Evolutionary conservation across 2,113 vertebrate genomes (phyloP).

Genomic region (Gorsachius goisagi): DNA sequence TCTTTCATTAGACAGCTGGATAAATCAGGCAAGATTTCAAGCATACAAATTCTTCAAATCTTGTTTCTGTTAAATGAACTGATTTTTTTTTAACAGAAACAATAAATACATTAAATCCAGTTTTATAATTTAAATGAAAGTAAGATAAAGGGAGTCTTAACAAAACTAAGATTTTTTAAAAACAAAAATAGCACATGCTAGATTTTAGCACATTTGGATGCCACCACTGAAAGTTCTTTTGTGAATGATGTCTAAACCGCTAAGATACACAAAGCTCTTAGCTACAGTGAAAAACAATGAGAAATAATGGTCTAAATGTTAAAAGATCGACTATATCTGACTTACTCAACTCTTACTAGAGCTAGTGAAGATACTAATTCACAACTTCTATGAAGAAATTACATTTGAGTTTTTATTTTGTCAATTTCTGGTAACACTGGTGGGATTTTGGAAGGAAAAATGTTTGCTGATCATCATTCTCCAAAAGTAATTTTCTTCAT

Average conservation of each 20-base stretch:
- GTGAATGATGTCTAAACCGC: not conserved
- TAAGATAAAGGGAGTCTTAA: not conserved
- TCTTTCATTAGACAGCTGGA: not conserved
- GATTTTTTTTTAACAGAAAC: not conserved
- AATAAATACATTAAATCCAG: not conserved
- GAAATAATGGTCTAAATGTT: not conserved
- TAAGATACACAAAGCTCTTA: not conserved
- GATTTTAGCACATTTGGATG: not conserved
- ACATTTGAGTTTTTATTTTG: not conserved
- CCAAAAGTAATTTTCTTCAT: not conserved
- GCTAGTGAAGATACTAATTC: slow-evolving; percentile 7
- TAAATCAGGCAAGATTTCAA: not conserved
- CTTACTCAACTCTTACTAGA: not conserved
- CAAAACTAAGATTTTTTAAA: not conserved
- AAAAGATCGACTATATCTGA: not conserved
- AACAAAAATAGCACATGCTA: not conserved
- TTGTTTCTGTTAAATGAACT: not conserved
- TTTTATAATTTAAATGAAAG: not conserved
- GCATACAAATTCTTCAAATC: not conserved
- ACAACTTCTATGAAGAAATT: slow-evolving; percentile 16
- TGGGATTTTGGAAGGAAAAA: not conserved
- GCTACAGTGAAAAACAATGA: not conserved
- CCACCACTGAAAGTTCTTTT: not conserved
- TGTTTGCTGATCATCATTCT: not conserved
- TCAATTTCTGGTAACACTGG: not conserved